Conservation (phyloP, 2,888 invertebrate genomes). For the Macrophya alboannulata region DNA sequence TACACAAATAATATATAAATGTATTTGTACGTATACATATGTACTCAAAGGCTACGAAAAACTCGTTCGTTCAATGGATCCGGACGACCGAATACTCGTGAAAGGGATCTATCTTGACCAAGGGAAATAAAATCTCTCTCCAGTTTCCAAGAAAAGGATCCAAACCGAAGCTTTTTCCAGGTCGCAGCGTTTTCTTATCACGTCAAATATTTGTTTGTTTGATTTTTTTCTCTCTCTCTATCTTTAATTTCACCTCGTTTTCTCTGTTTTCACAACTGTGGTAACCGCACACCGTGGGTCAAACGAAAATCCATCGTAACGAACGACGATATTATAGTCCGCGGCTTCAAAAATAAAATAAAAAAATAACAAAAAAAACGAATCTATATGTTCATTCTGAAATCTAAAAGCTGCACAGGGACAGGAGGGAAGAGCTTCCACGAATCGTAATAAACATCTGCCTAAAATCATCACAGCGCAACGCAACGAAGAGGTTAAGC, state of each 20-base stretch:
- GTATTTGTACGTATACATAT: background rate
- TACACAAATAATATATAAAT: background rate
- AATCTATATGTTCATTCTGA: background rate
- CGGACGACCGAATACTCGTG: conserved; percentile 34
- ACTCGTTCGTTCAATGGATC: conserved; percentile 48
- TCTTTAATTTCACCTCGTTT: background rate
- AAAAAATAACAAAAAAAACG: background rate
- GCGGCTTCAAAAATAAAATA: background rate
- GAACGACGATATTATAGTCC: background rate
- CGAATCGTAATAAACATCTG: conserved; percentile 47
- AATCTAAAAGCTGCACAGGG: background rate
- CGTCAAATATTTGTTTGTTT: conserved; percentile 30
- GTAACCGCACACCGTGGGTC: background rate
- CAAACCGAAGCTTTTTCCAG: conserved; percentile 38
- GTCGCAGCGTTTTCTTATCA: conserved; percentile 38
- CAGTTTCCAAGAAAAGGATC: conserved; percentile 14
- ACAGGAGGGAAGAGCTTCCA: conserved; percentile 19
- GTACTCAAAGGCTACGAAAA: conserved; percentile 35
- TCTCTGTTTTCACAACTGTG: conserved; percentile 22
- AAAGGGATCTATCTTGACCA: conserved; percentile 52
- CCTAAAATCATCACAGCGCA: conserved; percentile 42
- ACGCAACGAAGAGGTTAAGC: conserved; percentile 27
- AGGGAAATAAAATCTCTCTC: conserved; percentile 28
- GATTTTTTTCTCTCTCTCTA: background rate
- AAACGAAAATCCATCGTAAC: background rate